phyloP scores from a whole-genome alignment of 2,113 vertebrate genomes.

The Cyprinus carpio region DNA sequence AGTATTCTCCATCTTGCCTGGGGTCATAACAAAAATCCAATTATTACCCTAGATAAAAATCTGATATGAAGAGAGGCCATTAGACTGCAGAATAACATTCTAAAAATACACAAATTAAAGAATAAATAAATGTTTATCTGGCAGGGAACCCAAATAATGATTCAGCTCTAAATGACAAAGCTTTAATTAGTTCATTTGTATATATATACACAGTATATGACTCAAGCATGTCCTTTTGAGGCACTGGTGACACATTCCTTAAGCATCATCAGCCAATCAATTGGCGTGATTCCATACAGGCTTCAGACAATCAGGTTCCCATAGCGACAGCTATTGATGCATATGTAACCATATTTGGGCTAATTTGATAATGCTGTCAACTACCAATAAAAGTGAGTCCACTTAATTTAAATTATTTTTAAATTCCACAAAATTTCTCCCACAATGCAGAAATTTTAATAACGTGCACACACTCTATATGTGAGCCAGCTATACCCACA shows the following conservation, averaged over 20 bases:
- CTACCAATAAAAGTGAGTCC: neutral
- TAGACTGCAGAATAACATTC: neutral
- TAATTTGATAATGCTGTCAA: neutral
- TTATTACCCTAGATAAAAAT: neutral
- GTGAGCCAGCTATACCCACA: neutral
- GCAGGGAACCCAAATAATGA: neutral
- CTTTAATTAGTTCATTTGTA: neutral
- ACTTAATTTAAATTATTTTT: neutral
- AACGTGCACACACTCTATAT: neutral
- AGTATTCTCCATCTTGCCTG: neutral
- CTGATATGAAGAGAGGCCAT: neutral
- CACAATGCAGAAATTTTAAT: neutral
- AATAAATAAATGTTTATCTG: no score
- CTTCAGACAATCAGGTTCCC: no score
- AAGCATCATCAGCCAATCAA: no score
- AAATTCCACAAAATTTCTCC: neutral
- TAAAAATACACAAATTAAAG: neutral
- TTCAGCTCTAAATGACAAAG: neutral
- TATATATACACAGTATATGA: no score
- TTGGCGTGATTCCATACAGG: neutral
- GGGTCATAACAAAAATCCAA: conserved; percentile 26
- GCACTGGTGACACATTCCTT: no score
- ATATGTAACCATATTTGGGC: neutral
- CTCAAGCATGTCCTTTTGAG: no score
- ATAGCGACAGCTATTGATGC: neutral